Evolutionary conservation across 1,140 invertebrate species (phyloP).

Genomic region (Heliconius eleuchia): DNA sequence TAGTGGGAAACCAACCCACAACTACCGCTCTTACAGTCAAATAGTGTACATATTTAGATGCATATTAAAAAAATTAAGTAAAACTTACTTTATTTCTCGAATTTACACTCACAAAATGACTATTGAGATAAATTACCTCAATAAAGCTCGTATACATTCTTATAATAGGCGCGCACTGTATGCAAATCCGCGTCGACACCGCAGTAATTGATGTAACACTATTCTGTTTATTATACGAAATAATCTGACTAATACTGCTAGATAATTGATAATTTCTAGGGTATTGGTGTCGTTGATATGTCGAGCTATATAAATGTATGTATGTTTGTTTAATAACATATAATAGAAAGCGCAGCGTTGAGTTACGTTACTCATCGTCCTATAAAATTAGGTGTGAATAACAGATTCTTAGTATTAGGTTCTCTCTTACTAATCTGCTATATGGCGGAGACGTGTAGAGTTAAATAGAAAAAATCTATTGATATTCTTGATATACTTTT

Average conservation of each 20-base stretch:
- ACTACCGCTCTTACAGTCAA: too few species aligned
- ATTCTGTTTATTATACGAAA: constrained; percentile 8
- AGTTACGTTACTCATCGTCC: too few species aligned
- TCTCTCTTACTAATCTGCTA: too few species aligned
- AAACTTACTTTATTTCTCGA: too few species aligned
- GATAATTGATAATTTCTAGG: background rate
- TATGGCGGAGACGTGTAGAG: too few species aligned
- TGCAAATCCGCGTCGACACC: background rate
- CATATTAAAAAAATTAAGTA: too few species aligned
- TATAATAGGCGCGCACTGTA: background rate
- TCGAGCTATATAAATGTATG: background rate
- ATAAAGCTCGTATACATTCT: background rate
- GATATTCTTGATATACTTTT: too few species aligned
- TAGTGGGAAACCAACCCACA: too few species aligned
- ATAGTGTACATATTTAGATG: too few species aligned
- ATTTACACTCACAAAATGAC: background rate
- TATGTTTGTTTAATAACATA: background rate
- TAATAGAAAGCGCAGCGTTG: background rate
- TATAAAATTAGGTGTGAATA: too few species aligned
- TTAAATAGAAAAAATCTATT: too few species aligned
- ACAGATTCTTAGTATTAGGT: too few species aligned
- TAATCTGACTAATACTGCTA: background rate
- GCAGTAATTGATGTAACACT: constrained; percentile 10
- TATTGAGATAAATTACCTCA: background rate
- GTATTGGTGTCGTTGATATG: background rate